A percentile compares a stretch with the other conserved stretches of the same genome.
These are phyloP conservation scores for Panthera leo DNA, from an alignment of 2,113 vertebrate species.

Conservation along the genomic window DNA sequence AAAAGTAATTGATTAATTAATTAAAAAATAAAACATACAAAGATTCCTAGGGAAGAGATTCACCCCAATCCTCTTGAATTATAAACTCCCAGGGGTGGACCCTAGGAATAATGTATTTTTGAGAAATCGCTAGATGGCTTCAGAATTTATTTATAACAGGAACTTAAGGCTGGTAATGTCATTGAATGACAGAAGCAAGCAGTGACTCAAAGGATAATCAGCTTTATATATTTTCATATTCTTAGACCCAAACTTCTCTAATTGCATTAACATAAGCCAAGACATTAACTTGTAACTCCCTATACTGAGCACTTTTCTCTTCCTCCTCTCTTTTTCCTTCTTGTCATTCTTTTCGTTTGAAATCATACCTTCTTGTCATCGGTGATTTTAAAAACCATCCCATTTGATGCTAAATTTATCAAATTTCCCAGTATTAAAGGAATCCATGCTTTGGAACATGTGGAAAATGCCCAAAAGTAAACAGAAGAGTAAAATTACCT, in stretches of 20 bases:
- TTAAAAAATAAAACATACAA: background rate
- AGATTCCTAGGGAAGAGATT: background rate
- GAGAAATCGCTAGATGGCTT: background rate
- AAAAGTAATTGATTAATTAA: too few relatives aligned
- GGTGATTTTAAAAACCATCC: background rate
- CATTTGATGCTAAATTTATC: background rate
- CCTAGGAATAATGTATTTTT: background rate
- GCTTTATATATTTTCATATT: background rate
- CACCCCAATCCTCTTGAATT: background rate
- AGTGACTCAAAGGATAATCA: conserved; percentile 6
- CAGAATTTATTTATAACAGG: background rate
- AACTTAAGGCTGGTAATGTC: background rate
- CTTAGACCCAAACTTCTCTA: conserved; percentile 7
- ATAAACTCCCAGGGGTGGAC: background rate
- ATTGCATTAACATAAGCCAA: conserved; percentile 19
- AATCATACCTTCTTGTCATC: background rate
- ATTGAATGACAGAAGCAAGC: background rate
- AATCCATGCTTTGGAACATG: background rate
- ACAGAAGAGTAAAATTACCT: background rate
- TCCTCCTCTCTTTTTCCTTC: background rate
- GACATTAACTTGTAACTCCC: background rate
- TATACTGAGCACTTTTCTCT: conserved; percentile 6
- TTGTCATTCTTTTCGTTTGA: conserved; percentile 27
- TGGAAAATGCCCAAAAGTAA: conserved; percentile 28
- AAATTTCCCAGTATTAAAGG: conserved; percentile 38